Conservation (phyloP, 2,888 invertebrate genomes). For the Pycnomerus fuliginosus region DNA sequence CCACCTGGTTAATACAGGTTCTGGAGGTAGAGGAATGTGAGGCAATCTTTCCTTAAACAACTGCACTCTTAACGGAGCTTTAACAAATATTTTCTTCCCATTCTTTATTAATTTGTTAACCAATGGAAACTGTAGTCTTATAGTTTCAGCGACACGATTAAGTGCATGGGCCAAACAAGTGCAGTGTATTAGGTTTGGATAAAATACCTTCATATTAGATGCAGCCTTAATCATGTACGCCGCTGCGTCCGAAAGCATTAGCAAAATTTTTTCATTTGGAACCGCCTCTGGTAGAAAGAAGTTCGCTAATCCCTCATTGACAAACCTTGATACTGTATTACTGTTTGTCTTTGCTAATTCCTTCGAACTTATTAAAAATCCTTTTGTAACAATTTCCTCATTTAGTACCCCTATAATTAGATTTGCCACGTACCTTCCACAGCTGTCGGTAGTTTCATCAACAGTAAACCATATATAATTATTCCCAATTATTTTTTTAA, state of each 20-base stretch:
- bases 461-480: constrained; percentile 1
- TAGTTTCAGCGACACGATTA: constrained; percentile 35
- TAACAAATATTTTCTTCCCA: constrained; percentile 39
- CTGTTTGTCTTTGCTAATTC: background rate
- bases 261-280: constrained; percentile 15
- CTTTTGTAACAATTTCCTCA: constrained; percentile 1
- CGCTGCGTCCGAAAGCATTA: constrained; percentile 24
- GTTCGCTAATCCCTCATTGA: background rate
- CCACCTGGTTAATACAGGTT: constrained; percentile 41
- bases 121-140: constrained; percentile 29
- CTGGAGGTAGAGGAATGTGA: constrained; percentile 34
- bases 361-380: background rate
- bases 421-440: constrained; percentile 1
- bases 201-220: constrained; percentile 31
- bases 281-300: constrained; percentile 5
- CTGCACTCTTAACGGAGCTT: no score
- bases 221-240: constrained; percentile 35
- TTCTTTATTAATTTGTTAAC: constrained; percentile 33
- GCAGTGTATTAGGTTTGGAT: constrained; percentile 34
- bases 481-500: constrained; percentile 2
- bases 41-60: constrained; percentile 36
- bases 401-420: background rate
- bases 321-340: background rate
- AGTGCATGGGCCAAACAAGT: constrained; percentile 41
- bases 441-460: background rate